Conservation (phyloP, 2,797 vertebrate genomes). For the Myotis vivesi region DNA sequence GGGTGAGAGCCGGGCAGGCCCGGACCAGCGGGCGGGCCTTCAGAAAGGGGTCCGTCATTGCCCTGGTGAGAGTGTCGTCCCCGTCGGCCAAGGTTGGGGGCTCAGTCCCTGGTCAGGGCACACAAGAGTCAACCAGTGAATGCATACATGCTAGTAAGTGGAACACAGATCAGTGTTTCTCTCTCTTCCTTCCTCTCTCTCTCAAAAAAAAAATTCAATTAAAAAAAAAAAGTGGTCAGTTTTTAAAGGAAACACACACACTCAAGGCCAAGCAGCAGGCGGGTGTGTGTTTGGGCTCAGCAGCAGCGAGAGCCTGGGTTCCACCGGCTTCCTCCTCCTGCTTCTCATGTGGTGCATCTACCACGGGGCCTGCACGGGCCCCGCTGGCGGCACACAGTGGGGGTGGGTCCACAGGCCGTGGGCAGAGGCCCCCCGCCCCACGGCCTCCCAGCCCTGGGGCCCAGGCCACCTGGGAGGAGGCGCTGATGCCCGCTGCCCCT, state of each 20-base stretch:
- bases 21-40: background rate
- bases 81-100: too few relatives aligned
- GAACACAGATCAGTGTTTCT: too few relatives aligned
- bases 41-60: too few relatives aligned
- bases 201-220: too few relatives aligned
- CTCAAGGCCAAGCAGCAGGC: background rate
- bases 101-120: too few relatives aligned
- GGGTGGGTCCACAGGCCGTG: background rate
- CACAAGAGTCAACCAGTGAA: too few relatives aligned
- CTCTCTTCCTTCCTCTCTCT: too few relatives aligned
- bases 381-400: background rate
- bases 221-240: background rate
- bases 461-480: background rate
- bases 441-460: background rate
- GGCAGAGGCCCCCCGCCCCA: background rate
- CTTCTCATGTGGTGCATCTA: background rate
- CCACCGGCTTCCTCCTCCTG: too few relatives aligned
- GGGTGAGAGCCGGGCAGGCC: too few relatives aligned
- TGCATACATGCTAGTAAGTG: too few relatives aligned
- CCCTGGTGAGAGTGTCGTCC: too few relatives aligned
- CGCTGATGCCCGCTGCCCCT: background rate
- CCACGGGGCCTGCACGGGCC: background rate
- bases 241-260: background rate
- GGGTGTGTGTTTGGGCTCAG: background rate
- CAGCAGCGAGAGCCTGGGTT: background rate